Evolutionary conservation across 2,797 vertebrate species (phyloP).

Genomic region (Pseudotriccus pelzelni): DNA sequence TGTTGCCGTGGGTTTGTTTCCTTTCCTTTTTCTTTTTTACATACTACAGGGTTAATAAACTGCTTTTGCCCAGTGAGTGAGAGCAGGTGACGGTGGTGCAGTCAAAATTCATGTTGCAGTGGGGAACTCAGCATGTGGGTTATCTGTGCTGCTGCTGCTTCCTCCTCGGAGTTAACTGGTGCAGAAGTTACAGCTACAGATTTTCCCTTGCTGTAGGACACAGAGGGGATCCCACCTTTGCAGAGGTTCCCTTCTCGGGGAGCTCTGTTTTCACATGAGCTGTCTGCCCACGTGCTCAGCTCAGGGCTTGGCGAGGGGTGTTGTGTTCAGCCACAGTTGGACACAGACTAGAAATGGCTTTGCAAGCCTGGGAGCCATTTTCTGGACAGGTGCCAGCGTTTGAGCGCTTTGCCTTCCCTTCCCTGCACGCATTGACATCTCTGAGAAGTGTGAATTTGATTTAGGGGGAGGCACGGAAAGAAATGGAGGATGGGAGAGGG

Average conservation of each 20-base stretch:
- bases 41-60: not conserved
- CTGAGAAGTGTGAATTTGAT: not conserved
- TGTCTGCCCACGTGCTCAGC: rapidly evolving
- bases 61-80: not conserved
- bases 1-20: not conserved
- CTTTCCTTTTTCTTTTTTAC: not conserved
- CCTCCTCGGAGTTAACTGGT: not conserved
- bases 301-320: not conserved
- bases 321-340: not conserved
- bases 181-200: not conserved
- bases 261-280: not conserved
- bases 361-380: not conserved
- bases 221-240: not conserved
- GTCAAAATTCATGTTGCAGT: not conserved
- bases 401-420: not conserved
- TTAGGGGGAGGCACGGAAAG: not conserved
- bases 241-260: not conserved
- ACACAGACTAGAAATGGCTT: not conserved
- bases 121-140: not conserved
- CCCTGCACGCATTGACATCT: not conserved
- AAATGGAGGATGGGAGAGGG: not conserved
- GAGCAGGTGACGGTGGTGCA: not conserved
- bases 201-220: not conserved
- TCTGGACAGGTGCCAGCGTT: not conserved
- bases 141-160: not conserved